Percentiles rank a stretch among this genome's conserved stretches.
These are phyloP conservation scores for Myotis yumanensis DNA, from an alignment of 2,113 vertebrate genomes.

Conservation along the genomic window DNA sequence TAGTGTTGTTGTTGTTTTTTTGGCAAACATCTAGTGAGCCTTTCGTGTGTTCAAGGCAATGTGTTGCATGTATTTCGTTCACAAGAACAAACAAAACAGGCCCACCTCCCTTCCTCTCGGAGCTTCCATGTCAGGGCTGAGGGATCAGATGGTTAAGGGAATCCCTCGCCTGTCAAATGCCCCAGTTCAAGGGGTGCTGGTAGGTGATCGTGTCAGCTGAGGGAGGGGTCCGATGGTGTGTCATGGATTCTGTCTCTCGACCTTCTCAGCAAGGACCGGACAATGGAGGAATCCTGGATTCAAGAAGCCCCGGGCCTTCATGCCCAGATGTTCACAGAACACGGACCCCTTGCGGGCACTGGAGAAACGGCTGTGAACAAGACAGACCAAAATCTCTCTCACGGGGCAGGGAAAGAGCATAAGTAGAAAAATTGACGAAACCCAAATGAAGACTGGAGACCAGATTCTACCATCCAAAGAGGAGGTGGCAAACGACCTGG, in stretches of 20 bases:
- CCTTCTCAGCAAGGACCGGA: neutral
- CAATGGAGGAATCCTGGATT: neutral
- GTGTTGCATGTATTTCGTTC: neutral
- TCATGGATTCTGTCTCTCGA: neutral
- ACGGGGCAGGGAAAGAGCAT: neutral
- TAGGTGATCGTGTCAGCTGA: neutral
- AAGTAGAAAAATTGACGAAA: neutral
- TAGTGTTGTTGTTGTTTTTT: neutral
- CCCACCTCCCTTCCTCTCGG: neutral
- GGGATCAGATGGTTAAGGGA: too few relatives aligned
- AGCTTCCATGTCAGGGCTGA: neutral
- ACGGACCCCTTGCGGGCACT: neutral
- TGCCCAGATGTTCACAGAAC: neutral
- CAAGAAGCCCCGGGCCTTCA: neutral
- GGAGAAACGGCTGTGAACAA: neutral
- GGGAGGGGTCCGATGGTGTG: neutral
- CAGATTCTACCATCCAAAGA: neutral
- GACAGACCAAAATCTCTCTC: neutral
- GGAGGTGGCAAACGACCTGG: neutral
- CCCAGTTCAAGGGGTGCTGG: neutral
- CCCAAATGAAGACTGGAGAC: neutral
- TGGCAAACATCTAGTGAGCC: neutral
- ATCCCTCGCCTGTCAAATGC: neutral
- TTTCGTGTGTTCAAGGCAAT: neutral
- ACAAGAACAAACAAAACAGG: neutral